Evolutionary conservation across 1,140 invertebrate species (phyloP).

Genomic region (Nephila pilipes): DNA sequence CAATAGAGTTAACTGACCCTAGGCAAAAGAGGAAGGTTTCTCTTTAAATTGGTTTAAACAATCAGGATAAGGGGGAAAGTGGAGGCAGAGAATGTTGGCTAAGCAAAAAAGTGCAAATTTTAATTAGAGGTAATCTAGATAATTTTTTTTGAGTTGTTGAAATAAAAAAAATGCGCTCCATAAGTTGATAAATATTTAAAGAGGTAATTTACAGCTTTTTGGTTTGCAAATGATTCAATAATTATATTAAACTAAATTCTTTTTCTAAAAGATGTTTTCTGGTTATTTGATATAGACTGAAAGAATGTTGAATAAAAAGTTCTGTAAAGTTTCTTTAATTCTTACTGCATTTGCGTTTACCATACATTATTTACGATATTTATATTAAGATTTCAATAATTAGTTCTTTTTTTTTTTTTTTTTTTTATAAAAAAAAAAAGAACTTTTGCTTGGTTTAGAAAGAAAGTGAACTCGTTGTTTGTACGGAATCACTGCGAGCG

Average conservation of each 20-base stretch:
- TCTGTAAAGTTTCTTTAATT: not conserved
- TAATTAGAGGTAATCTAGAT: slow-evolving; percentile 29
- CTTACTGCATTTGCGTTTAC: not conserved
- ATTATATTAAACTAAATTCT: not conserved
- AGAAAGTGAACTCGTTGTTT: not conserved
- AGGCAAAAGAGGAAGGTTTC: not conserved
- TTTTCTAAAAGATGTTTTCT: not conserved
- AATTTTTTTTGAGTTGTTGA: not conserved
- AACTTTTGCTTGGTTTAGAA: not conserved
- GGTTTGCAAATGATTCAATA: slow-evolving; percentile 31
- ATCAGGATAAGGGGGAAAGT: not conserved
- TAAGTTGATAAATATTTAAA: slow-evolving; percentile 33
- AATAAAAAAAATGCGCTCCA: not conserved
- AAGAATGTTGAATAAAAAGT: not conserved
- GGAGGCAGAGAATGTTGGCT: not conserved
- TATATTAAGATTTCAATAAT: not conserved
- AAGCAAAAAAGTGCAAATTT: slow-evolving; percentile 14
- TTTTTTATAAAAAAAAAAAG: too few species aligned
- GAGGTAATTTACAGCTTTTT: slow-evolving; percentile 39
- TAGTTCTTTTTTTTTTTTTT: not conserved
- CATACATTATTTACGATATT: slow-evolving; percentile 35
- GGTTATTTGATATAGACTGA: not conserved
- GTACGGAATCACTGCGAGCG: not conserved
- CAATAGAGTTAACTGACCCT: not conserved
- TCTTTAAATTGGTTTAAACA: not conserved